Percentiles rank a stretch among this genome's conserved stretches.
phyloP scores from a whole-genome alignment of 2,113 vertebrate genomes.

The Macrotus californicus region DNA sequence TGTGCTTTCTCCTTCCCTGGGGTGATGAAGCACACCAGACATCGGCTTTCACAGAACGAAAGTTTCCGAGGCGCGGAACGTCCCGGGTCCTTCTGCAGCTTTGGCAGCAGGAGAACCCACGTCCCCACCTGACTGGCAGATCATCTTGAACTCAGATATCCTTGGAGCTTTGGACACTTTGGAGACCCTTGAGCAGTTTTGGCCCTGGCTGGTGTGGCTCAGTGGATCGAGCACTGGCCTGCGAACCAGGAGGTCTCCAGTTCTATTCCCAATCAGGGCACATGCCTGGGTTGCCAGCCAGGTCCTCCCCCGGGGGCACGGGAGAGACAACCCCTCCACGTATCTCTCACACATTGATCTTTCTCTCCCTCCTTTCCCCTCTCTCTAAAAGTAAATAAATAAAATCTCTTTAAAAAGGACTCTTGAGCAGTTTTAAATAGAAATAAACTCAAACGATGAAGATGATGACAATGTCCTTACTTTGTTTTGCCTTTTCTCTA shows the following conservation, averaged over 20 bases:
- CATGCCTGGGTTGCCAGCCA: too few relatives aligned
- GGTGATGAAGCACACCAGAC: background rate
- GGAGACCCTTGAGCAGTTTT: too few relatives aligned
- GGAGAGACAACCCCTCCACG: too few relatives aligned
- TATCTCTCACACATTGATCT: too few relatives aligned
- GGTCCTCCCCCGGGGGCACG: too few relatives aligned
- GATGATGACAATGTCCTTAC: background rate
- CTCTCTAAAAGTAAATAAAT: too few relatives aligned
- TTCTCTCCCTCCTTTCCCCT: too few relatives aligned
- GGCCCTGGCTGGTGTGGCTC: background rate
- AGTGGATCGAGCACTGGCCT: too few relatives aligned
- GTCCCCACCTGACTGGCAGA: background rate
- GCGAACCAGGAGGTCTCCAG: too few relatives aligned
- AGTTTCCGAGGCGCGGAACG: background rate
- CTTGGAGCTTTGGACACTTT: background rate
- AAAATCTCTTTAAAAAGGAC: too few relatives aligned
- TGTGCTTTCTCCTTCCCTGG: background rate
- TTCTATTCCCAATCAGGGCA: too few relatives aligned
- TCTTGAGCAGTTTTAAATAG: background rate
- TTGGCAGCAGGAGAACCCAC: background rate
- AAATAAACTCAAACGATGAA: background rate
- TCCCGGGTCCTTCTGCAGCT: background rate
- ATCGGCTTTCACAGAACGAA: background rate
- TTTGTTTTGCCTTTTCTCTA: background rate
- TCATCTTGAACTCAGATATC: background rate